Base-by-base conservation (phyloP, 2,797 vertebrate species). In the Sternotherus odoratus region DNA sequence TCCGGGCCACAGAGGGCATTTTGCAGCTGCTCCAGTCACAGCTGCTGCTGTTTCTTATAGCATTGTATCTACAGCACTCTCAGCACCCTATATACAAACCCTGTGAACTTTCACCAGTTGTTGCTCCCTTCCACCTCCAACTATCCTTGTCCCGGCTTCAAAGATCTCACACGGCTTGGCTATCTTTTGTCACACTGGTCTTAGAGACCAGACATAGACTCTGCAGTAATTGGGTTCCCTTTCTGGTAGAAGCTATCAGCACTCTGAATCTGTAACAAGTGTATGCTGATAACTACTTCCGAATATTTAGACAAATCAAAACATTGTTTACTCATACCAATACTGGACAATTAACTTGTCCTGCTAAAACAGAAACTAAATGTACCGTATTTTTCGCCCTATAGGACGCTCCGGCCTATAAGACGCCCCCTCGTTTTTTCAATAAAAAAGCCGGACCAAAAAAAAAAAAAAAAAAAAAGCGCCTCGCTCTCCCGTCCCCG, bases 41-140 rank as follows among this genome's bases (percentile, higher is more conserved):
- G 16, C 77, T 13, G 28, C n/a, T 79, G 63, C 60, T 87, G 28
- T 8, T 77, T 24, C 12, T 12, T 77, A 21, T 72, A 28, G 49
- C 19, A 28, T 10, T 1, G 60, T 0, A 0, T 11, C 56, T 16
- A 69, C 4, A n/a, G 79, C 0, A 0, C 33, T 79, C 63, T 79
- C 63, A 79, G 54, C 3, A 74, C 7, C 46, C 13, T 2, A 0
- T 1, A 1, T 13, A 74, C 24, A 82, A 54, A 89, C 72, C 13
- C 36, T 56, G 75, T 49, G 15, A 4, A 69, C 8, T 48, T 84
- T 19, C 2, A 54, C 5, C 48, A 86, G 8, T 5, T 49, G 16
- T 36, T 39, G 63, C 19, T 23, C 19, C 63, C n/a, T 69, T 46
- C 4, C 0, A 77, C n/a, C 9, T 43, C 33, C 16, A 5, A 79